These are phyloP conservation scores for Pygoscelis antarcticus DNA, from an alignment of 2,113 vertebrate species.

Conservation along the genomic window DNA sequence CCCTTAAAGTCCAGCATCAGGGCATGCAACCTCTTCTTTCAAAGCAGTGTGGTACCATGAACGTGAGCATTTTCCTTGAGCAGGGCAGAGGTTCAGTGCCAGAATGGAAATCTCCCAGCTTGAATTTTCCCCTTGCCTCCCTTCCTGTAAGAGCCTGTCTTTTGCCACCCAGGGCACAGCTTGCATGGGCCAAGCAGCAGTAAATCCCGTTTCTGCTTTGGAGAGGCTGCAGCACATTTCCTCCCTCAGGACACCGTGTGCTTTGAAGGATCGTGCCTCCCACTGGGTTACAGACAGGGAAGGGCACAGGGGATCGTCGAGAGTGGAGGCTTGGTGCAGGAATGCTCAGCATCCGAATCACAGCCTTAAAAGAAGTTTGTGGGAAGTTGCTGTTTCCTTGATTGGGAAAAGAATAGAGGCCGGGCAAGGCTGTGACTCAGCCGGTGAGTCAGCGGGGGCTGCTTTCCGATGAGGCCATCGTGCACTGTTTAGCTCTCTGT, in stretches of 20 bases:
- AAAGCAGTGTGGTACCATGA: background rate
- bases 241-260: background rate
- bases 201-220: background rate
- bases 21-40: background rate
- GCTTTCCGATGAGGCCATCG: background rate
- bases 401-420: conserved; percentile 41
- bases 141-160: background rate
- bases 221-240: background rate
- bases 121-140: background rate
- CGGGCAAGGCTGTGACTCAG: conserved; percentile 17
- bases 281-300: background rate
- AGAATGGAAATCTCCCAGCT: background rate
- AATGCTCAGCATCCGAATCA: background rate
- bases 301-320: background rate
- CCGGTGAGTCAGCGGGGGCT: background rate
- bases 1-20: background rate
- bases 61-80: background rate
- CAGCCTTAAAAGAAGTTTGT: background rate
- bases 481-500: background rate
- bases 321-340: background rate
- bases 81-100: background rate
- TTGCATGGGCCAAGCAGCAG: background rate
- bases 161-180: background rate
- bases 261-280: background rate
- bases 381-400: conserved; percentile 42